Conservation (phyloP, 1,140 invertebrate genomes). For the Triops longicaudatus region DNA sequence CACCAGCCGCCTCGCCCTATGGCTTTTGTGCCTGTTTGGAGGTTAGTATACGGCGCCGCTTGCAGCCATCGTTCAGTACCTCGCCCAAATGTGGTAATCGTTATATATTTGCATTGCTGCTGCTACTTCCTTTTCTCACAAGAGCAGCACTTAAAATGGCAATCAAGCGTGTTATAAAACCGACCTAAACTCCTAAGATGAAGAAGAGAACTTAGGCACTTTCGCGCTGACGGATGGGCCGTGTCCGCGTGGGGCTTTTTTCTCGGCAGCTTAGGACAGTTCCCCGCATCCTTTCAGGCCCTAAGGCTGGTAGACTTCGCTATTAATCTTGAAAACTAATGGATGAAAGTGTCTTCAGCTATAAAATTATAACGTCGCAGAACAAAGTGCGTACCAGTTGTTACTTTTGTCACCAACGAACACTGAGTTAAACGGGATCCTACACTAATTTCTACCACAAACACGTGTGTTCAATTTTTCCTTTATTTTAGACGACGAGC, state of each 20-base stretch:
- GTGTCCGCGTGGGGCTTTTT: not conserved
- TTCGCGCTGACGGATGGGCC: not conserved
- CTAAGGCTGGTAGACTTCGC: not conserved
- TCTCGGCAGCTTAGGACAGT: not conserved
- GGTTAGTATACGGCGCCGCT: not conserved
- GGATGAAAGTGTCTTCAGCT: not conserved
- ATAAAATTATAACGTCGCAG: not conserved
- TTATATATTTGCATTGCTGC: not conserved
- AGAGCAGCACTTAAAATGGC: not conserved
- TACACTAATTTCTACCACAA: not conserved
- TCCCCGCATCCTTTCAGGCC: not conserved
- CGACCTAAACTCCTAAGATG: not conserved
- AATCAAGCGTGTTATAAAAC: not conserved
- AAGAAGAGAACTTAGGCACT: slow-evolving; percentile 2
- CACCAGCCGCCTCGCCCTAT: not conserved
- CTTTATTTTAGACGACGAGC: not conserved
- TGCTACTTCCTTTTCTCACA: not conserved
- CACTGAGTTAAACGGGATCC: not conserved
- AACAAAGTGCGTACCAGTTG: not conserved
- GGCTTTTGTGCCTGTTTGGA: slow-evolving; percentile 1
- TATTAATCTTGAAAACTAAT: slow-evolving; percentile 5
- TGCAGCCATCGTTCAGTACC: not conserved
- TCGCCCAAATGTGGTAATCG: not conserved
- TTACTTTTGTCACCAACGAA: not conserved
- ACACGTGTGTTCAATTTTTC: not conserved